A percentile compares a stretch with the other conserved stretches of the same genome.
Evolutionary conservation across 2,113 vertebrate genomes (phyloP).

Genomic region (Cricetomys ansorgei): DNA sequence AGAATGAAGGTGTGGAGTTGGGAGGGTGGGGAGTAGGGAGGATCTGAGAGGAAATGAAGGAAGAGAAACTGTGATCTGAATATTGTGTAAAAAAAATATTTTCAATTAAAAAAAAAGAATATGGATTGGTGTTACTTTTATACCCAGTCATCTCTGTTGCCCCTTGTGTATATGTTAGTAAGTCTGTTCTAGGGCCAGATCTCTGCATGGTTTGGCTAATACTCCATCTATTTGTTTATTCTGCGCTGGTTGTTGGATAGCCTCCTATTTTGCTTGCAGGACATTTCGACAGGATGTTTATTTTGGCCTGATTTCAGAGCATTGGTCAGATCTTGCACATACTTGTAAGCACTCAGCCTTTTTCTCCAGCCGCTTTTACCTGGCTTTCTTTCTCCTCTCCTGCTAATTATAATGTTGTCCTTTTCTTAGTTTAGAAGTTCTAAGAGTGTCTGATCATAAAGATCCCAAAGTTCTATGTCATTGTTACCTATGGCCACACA

Average conservation of each 20-base stretch:
- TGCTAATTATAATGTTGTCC: background rate
- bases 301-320: background rate
- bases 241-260: background rate
- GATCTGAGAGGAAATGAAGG: background rate
- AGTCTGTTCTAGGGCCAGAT: background rate
- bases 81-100: background rate
- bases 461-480: background rate
- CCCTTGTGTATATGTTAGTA: background rate
- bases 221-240: background rate
- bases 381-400: background rate
- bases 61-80: background rate
- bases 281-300: background rate
- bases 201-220: background rate
- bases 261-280: background rate
- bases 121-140: background rate
- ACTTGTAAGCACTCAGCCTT: background rate
- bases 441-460: background rate
- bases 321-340: background rate
- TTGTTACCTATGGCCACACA: background rate
- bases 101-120: background rate
- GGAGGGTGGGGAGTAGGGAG: background rate
- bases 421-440: background rate
- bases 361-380: background rate
- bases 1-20: background rate
- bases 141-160: too few relatives aligned